Evolutionary conservation across 2,888 invertebrate genomes (phyloP).

Genomic region (Dynastes tityus): DNA sequence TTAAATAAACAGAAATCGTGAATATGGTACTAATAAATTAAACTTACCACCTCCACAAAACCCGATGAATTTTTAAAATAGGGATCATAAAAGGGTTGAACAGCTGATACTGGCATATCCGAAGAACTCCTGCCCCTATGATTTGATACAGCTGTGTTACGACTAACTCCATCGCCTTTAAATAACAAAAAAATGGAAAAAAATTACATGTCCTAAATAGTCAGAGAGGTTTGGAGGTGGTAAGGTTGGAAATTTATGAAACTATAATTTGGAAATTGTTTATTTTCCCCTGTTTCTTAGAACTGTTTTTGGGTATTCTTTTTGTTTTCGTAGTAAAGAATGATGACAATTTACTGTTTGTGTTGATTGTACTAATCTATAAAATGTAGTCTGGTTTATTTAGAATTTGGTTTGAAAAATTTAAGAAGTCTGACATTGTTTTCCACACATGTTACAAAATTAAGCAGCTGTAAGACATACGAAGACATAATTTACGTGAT

Average conservation of each 20-base stretch:
- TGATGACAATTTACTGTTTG: too few relatives aligned
- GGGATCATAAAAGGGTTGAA: conserved; percentile 57
- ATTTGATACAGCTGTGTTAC: conserved; percentile 57
- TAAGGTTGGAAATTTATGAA: not conserved
- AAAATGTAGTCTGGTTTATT: too few relatives aligned
- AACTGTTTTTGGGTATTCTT: too few relatives aligned
- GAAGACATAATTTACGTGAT: conserved; percentile 2
- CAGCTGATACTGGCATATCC: conserved; percentile 58
- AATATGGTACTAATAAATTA: not conserved
- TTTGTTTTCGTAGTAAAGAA: too few relatives aligned
- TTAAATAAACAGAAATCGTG: not conserved
- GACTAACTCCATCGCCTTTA: conserved; percentile 59
- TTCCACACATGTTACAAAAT: not conserved
- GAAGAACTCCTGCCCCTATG: conserved; percentile 57
- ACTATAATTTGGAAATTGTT: not conserved
- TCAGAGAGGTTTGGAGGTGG: too few relatives aligned
- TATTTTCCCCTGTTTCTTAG: not conserved
- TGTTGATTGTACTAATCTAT: too few relatives aligned
- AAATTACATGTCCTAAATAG: not conserved
- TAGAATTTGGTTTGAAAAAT: too few relatives aligned
- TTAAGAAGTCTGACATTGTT: too few relatives aligned
- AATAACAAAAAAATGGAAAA: conserved; percentile 41
- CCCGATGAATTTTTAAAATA: conserved; percentile 58
- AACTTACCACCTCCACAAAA: conserved; percentile 61
- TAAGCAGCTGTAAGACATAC: conserved; percentile 6